Percentiles rank a stretch among this genome's conserved stretches.
Conservation (phyloP, 2,888 invertebrate species). For the Lepidocyrtoides sp. region DNA sequence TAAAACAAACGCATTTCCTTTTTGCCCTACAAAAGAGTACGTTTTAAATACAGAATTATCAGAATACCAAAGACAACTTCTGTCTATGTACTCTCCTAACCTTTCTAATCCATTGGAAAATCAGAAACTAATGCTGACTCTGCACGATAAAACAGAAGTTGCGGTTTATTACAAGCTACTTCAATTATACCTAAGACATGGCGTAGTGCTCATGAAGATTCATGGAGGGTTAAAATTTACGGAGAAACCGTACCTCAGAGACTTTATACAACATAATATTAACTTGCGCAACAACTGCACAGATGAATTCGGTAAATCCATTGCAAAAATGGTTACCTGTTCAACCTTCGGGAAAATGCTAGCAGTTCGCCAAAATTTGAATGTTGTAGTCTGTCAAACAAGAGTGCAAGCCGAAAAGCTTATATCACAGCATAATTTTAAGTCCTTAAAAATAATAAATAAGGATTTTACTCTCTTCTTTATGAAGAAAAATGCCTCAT, state of each 20-base stretch:
- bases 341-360: too few species aligned
- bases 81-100: neutral
- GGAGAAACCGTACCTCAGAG: too few species aligned
- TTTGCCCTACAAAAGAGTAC: neutral
- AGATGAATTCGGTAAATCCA: too few species aligned
- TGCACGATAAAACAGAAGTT: neutral
- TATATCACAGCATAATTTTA: neutral
- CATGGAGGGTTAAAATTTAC: too few species aligned
- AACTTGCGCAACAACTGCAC: too few species aligned
- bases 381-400: too few species aligned
- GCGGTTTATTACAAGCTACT: neutral
- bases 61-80: neutral
- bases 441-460: neutral
- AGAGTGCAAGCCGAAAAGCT: too few species aligned
- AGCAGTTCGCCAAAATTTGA: too few species aligned
- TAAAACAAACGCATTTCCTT: neutral
- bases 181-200: neutral
- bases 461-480: neutral
- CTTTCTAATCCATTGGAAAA: conserved; percentile 1
- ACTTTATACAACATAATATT: too few species aligned
- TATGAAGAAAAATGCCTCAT: neutral
- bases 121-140: neutral
- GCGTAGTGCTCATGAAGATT: neutral
- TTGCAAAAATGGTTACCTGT: too few species aligned
- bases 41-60: neutral